A percentile compares a stretch with the other conserved stretches of the same genome.
Conservation (phyloP, 64 coral and sea anemone species). For the Porites lutea region DNA sequence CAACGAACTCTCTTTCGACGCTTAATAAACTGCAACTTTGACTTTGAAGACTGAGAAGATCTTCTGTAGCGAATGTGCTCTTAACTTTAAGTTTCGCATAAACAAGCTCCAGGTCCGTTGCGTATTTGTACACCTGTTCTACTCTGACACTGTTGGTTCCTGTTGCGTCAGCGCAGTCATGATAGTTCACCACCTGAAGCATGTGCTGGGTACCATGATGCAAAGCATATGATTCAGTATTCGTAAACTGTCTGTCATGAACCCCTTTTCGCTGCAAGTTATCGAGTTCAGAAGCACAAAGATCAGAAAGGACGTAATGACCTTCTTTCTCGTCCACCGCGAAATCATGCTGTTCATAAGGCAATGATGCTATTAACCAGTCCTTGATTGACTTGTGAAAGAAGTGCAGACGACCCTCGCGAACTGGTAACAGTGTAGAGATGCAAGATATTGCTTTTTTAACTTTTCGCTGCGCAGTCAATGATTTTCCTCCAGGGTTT, state of each 20-base stretch:
- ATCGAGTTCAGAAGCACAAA: constrained; percentile 7
- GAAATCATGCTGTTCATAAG: constrained; percentile 28
- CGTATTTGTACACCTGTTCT: not conserved
- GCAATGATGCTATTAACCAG: constrained; percentile 13
- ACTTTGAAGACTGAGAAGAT: not conserved
- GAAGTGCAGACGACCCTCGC: constrained; percentile 3
- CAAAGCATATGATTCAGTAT: constrained; percentile 29
- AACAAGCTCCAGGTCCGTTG: not conserved
- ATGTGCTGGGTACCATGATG: constrained; percentile 4
- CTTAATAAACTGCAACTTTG: not conserved
- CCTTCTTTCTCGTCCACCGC: constrained; percentile 22
- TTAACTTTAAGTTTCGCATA: constrained; percentile 11
- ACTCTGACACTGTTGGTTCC: too few species aligned
- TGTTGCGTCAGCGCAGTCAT: not conserved
- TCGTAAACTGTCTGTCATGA: not conserved
- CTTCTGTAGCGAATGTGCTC: not conserved
- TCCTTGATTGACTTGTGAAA: constrained; percentile 61
- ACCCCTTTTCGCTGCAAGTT: not conserved
- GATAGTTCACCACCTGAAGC: not conserved
- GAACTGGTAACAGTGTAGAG: constrained; percentile 1
- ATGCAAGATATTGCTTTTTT: not conserved
- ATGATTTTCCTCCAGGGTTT: not conserved
- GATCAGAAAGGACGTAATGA: constrained; percentile 6
- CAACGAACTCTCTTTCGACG: not conserved
- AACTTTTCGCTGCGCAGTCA: not conserved